These are phyloP conservation scores for Callipepla californica DNA, from an alignment of 2,113 vertebrate species.

Conservation along the genomic window DNA sequence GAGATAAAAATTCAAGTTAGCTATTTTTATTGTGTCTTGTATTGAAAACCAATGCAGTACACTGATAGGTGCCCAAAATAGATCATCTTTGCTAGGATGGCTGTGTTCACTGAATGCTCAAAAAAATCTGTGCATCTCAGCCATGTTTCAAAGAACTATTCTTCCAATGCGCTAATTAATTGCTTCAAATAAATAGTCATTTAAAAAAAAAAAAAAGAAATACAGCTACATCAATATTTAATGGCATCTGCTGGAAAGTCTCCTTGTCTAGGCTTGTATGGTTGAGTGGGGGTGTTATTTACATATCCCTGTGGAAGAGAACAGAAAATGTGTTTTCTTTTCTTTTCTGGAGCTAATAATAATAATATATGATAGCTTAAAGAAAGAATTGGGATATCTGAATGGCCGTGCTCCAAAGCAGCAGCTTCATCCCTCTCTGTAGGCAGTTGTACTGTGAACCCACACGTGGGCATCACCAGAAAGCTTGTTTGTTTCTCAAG, in stretches of 20 bases:
- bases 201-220: neutral
- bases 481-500: neutral
- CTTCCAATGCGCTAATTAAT: constrained; percentile 41
- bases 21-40: neutral
- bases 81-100: neutral
- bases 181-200: constrained; percentile 4
- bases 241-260: constrained; percentile 2
- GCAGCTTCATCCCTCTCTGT: neutral
- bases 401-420: neutral
- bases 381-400: neutral
- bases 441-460: rapidly evolving
- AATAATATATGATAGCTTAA: neutral
- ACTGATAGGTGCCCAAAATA: neutral
- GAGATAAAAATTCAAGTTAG: neutral
- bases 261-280: neutral
- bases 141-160: neutral
- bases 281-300: neutral
- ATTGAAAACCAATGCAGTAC: neutral
- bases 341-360: neutral
- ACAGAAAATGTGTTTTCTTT: constrained; percentile 11
- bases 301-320: neutral
- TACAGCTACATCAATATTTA: constrained; percentile 24
- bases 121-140: neutral
- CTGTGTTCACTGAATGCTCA: neutral
- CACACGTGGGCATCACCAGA: neutral